A percentile compares a stretch with the other conserved stretches of the same genome.
These are phyloP conservation scores for Ormyrus thymus DNA, from an alignment of 2,888 invertebrate species.

Conservation along the genomic window DNA sequence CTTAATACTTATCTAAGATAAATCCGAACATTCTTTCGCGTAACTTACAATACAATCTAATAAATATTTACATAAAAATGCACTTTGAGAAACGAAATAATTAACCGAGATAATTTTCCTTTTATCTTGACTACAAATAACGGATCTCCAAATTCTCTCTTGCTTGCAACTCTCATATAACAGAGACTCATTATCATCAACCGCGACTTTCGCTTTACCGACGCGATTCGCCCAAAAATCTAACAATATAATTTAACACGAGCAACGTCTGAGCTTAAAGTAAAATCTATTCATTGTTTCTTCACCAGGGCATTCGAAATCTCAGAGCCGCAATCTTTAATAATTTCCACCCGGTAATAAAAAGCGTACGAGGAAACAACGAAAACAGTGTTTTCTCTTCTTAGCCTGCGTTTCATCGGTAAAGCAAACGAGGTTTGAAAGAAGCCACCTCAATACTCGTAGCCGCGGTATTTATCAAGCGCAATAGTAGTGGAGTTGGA, in stretches of 20 bases:
- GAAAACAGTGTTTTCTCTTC: conserved; percentile 6
- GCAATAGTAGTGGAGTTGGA: conserved; percentile 16
- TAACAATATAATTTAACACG: too few species aligned
- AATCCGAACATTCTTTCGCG: conserved; percentile 37
- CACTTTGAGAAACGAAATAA: conserved; percentile 50
- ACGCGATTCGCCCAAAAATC: not conserved
- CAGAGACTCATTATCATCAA: not conserved
- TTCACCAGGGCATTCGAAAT: not conserved
- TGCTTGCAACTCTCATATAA: not conserved
- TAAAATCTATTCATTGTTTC: conserved; percentile 17
- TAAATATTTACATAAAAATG: conserved; percentile 57
- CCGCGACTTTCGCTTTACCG: conserved; percentile 23
- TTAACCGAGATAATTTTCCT: conserved; percentile 42
- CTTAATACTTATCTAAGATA: conserved; percentile 46
- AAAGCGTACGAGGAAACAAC: conserved; percentile 7
- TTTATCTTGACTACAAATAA: conserved; percentile 41
- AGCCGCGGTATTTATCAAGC: conserved; percentile 35
- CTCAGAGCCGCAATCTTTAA: not conserved
- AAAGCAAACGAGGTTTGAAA: conserved; percentile 1
- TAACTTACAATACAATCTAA: conserved; percentile 48
- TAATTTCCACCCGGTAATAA: conserved; percentile 7
- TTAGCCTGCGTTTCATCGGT: conserved; percentile 1
- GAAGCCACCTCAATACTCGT: conserved; percentile 43
- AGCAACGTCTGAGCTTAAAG: not conserved
- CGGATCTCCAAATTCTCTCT: conserved; percentile 16